A percentile compares a stretch with the other conserved stretches of the same genome.
These are phyloP conservation scores for Drosophila lowei DNA, from an alignment of 1,140 invertebrate species.

Conservation along the genomic window DNA sequence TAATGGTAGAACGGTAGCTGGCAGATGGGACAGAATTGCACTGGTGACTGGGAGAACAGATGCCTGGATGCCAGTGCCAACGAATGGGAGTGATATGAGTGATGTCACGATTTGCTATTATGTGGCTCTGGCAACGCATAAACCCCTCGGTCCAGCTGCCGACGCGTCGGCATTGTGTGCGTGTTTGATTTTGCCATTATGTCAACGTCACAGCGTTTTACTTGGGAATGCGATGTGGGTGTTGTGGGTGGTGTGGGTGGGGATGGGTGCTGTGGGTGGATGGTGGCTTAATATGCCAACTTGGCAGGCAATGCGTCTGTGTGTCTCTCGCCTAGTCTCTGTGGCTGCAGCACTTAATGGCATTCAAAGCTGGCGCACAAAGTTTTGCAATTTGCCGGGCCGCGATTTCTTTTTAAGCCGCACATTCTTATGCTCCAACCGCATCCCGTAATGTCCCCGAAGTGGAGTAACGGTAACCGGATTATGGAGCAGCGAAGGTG, in stretches of 20 bases:
- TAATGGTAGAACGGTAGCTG: too few relatives aligned
- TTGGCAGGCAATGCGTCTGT: slow-evolving; percentile 1
- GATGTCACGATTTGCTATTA: not conserved
- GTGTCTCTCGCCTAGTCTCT: not conserved
- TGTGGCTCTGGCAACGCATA: slow-evolving; percentile 4
- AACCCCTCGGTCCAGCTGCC: not conserved
- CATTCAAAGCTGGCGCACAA: slow-evolving; percentile 61
- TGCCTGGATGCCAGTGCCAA: too few relatives aligned
- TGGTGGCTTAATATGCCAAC: slow-evolving; percentile 13
- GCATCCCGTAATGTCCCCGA: not conserved
- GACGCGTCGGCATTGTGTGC: slow-evolving; percentile 14
- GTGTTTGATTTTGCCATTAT: slow-evolving; percentile 60
- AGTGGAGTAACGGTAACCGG: not conserved
- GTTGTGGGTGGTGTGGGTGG: not conserved
- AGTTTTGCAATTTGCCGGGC: slow-evolving; percentile 69
- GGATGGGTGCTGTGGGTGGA: too few relatives aligned
- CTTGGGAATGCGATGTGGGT: not conserved
- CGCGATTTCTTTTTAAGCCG: slow-evolving; percentile 57
- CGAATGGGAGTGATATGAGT: too few relatives aligned
- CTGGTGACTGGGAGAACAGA: too few relatives aligned
- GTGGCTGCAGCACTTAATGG: slow-evolving; percentile 55
- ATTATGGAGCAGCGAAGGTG: not conserved
- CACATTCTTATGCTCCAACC: slow-evolving; percentile 7
- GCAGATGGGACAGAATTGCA: too few relatives aligned
- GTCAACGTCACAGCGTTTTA: slow-evolving; percentile 60